Conservation (phyloP, 2,113 vertebrate genomes). For the Myodes glareolus region DNA sequence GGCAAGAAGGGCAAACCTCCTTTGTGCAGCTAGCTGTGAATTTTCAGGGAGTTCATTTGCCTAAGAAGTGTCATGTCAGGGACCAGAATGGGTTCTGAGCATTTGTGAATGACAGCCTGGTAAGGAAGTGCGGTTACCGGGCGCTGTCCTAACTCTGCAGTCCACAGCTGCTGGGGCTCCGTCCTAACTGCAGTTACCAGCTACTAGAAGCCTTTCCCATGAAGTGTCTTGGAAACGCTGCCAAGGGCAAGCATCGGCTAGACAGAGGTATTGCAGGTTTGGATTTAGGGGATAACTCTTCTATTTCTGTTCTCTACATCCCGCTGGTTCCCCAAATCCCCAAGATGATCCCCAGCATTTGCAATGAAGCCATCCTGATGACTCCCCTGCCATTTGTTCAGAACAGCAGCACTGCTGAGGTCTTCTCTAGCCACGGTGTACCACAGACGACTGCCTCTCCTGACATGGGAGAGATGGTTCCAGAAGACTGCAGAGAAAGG, state of each 20-base stretch:
- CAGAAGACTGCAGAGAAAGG: not conserved
- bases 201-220: not conserved
- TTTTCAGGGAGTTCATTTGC: not conserved
- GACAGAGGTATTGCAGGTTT: not conserved
- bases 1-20: not conserved
- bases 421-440: fast-evolving
- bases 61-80: not conserved
- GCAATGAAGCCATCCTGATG: fast-evolving
- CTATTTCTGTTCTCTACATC: conserved; percentile 14
- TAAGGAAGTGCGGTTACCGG: not conserved
- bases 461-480: not conserved
- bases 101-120: not conserved
- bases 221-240: not conserved
- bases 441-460: not conserved
- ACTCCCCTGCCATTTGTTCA: not conserved
- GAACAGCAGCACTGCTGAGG: not conserved
- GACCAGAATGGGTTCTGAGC: not conserved
- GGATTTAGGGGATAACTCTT: conserved; percentile 43
- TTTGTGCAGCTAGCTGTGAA: not conserved
- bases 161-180: not conserved
- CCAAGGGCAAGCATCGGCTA: not conserved
- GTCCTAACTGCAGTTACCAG: not conserved
- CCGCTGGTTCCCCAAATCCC: not conserved
- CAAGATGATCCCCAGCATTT: not conserved
- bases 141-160: not conserved